Base-by-base conservation (phyloP, 1,140 invertebrate species). In the Calliopsis andreniformis region DNA sequence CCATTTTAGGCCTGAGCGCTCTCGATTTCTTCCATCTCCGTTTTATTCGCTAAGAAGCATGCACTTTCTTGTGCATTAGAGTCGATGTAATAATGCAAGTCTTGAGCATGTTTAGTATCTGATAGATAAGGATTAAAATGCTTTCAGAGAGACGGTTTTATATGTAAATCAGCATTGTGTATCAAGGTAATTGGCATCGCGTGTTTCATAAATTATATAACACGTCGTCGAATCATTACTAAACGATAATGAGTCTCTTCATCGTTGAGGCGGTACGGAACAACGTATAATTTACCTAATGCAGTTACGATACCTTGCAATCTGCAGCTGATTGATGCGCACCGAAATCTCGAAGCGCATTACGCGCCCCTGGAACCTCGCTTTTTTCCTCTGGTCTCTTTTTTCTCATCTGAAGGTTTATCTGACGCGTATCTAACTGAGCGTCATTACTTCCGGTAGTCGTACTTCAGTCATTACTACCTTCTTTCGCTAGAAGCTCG, bases 281-380 rank as follows among this genome's bases (percentile, higher is more conserved):
- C 56, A 76, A 76, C 73, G 73, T 76, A 28, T 70, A 76, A 76
- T 76, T 76, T 76, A 70, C 66, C 64, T 80, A 55, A 49, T 73
- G 28, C 49, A 43, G 23, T 64, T 64, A 30, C 59, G 32, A 72
- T 45, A 59, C 64, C 59, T 32, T 61, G 45, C 43, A 63, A 81
- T 68, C 49, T 47, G n/a, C 47, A 39, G 49, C 63, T 81, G 49
- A 49, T 55, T 39, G 72, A 61, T 47, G 61, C 35, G 47, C 42
- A 16, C 63, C 35, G 39, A 47, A 61, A 55, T 79, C 12, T 8
- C 23, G 35, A 49, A 20, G 35, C 42, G 14, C 39, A 12, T 56
- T 42, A 45, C 47, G 45, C 53, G 58, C 51, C 47, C n/a, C 25
- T n/a, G n/a, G 20, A 51, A 47, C 0, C 45, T 20, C 20, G n/a